A percentile compares a stretch with the other conserved stretches of the same genome.
Conservation (phyloP, 2,113 vertebrate species). For the Conger conger region DNA sequence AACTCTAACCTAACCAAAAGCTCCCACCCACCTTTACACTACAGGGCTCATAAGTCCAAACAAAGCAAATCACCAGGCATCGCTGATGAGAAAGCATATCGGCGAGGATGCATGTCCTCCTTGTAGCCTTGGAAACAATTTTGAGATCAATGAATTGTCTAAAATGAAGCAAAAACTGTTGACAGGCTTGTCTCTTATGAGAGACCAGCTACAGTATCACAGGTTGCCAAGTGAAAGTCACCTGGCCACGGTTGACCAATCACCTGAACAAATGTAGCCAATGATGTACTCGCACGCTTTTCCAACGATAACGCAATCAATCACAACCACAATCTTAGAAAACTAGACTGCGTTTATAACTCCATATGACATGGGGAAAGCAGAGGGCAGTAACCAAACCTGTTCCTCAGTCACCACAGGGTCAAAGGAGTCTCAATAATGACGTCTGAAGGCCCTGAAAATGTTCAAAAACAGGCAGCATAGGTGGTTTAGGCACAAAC, state of each 20-base stretch:
- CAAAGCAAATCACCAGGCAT: not conserved
- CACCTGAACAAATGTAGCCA: not conserved
- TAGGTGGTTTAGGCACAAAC: no score
- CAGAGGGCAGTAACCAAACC: no score
- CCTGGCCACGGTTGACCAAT: conserved; percentile 14
- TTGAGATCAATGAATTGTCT: not conserved
- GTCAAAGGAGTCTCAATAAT: no score
- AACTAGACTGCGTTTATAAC: no score
- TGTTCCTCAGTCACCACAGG: no score
- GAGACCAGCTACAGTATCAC: no score
- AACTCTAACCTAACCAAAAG: not conserved
- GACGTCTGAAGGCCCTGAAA: no score
- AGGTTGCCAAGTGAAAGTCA: not conserved
- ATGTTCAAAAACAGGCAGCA: no score
- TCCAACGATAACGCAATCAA: not conserved
- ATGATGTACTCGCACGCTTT: not conserved
- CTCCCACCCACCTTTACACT: no score
- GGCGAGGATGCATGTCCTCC: not conserved
- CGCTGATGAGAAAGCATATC: not conserved
- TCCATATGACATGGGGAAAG: no score
- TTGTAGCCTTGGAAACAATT: conserved; percentile 6
- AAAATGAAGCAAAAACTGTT: not conserved
- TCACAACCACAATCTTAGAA: no score
- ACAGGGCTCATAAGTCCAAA: conserved; percentile 8
- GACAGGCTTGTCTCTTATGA: not conserved